Evolutionary conservation across 30 jellyfish, hydroid and myxozoan species (phyloP), one percentile per base, ranked within the genome.

Genomic region (Mastigias papua): DNA sequence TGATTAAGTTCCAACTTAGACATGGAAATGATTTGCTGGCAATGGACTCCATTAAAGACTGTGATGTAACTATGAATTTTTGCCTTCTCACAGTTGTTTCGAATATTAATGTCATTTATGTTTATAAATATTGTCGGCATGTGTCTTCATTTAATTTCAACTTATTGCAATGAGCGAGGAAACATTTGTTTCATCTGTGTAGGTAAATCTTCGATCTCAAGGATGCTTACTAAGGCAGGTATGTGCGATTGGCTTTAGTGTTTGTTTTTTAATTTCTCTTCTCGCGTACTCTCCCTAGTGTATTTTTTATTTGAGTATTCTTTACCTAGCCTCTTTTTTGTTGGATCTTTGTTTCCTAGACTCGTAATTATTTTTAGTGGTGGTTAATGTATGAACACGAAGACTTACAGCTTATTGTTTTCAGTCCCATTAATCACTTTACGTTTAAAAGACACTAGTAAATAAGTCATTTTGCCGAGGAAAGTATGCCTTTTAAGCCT

Each of bases 11-110:
- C 73, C 99, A 94, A 65, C 90, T 94, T 22, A 93, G 99, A 11
- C 99, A 94, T 79, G 99, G 99, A 11, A 94, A 94, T 65, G 99
- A 94, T 73, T 84, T 94, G 65, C 57, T 94, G n/a, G 99, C 99
- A 37, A 94, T 94, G 99, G 99, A 94, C 54, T 90, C 97, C 48
- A 86, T 94, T 22, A 86, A 95, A 48, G 92, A 83, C 28, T 73
- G 91, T 70, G 99, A 94, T 65, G 99, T 94, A 86, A 84, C 94
- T 67, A 2, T 76, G 2, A 19, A 6, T 10, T 26, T 66, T 32
- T 66, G 48, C 84, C 27, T 37, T 58, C 60, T 46, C 60, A 46
- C 8, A 46, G 16, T 6, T 46, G 60, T 46, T 46, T 46, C 13
- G 60, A 46, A 6, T 16, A 46, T 6, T 16, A 46, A 16, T 46